Percentiles rank a stretch among this genome's conserved stretches.
phyloP scores from a whole-genome alignment of 1,140 invertebrate genomes.

The Trinorchestia longiramus region DNA sequence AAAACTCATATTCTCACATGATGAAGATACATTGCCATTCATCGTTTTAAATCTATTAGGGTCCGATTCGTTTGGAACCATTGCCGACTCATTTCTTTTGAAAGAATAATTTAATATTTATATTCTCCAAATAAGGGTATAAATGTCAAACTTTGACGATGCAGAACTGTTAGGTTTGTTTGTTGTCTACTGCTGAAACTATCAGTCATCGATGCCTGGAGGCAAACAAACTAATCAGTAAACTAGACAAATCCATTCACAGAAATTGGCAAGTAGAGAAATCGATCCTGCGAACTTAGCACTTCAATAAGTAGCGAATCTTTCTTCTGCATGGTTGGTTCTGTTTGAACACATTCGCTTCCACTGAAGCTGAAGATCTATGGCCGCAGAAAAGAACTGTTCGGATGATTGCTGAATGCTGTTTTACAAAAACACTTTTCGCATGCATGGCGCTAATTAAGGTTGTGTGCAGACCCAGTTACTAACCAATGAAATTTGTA shows the following conservation, averaged over 20 bases:
- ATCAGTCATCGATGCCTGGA: neutral
- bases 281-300: neutral
- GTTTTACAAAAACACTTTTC: neutral
- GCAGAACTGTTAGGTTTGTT: neutral
- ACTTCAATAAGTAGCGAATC: neutral
- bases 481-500: neutral
- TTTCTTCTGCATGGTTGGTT: neutral
- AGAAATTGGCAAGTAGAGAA: neutral
- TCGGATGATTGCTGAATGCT: too few species aligned
- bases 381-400: neutral
- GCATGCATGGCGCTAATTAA: neutral
- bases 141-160: neutral
- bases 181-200: neutral
- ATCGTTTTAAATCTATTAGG: neutral
- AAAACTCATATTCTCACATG: neutral
- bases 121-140: neutral
- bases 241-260: neutral
- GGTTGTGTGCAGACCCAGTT: neutral
- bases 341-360: neutral
- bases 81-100: neutral
- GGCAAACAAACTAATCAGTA: neutral
- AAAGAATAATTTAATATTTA: neutral
- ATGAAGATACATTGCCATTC: neutral
- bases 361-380: neutral
- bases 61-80: neutral